Conservation (phyloP, 2,888 invertebrate genomes). For the Drosophila emarginata region DNA sequence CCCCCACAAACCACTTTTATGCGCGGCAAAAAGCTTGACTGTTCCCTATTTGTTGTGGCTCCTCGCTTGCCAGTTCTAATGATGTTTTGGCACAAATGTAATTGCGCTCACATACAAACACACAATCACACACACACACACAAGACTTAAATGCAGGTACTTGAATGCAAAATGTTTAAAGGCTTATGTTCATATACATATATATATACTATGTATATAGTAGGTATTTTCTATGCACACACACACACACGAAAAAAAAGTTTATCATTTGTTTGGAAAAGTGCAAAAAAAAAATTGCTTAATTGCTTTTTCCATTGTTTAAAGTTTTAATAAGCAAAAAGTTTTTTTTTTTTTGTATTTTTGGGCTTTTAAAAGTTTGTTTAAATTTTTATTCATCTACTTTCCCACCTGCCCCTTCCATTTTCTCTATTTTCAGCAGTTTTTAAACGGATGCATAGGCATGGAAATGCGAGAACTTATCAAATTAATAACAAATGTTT, state of each 20-base stretch:
- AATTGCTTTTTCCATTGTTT: constrained; percentile 69
- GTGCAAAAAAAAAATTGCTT: constrained; percentile 44
- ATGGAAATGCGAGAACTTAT: background rate
- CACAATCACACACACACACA: constrained; percentile 1
- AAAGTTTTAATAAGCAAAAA: constrained; percentile 16
- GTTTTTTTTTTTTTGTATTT: background rate
- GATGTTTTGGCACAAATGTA: constrained; percentile 54
- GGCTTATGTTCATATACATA: constrained; percentile 35
- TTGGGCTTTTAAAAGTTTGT: constrained; percentile 34
- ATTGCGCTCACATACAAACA: constrained; percentile 37
- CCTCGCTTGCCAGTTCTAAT: constrained; percentile 28
- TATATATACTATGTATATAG: background rate
- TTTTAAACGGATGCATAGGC: too few relatives aligned
- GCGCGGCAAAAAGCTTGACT: constrained; percentile 50
- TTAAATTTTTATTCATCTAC: constrained; percentile 14
- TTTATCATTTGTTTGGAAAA: constrained; percentile 26
- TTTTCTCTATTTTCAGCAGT: too few relatives aligned
- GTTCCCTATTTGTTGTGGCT: constrained; percentile 21
- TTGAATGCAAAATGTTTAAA: constrained; percentile 57
- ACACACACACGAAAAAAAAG: constrained; percentile 19
- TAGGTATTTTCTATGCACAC: background rate
- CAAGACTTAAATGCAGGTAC: constrained; percentile 46
- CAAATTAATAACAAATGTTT: constrained; percentile 20
- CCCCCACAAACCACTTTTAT: constrained; percentile 21
- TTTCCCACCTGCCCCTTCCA: background rate